Base-by-base conservation (phyloP, 2,113 vertebrate species). In the Callipepla squamata region DNA sequence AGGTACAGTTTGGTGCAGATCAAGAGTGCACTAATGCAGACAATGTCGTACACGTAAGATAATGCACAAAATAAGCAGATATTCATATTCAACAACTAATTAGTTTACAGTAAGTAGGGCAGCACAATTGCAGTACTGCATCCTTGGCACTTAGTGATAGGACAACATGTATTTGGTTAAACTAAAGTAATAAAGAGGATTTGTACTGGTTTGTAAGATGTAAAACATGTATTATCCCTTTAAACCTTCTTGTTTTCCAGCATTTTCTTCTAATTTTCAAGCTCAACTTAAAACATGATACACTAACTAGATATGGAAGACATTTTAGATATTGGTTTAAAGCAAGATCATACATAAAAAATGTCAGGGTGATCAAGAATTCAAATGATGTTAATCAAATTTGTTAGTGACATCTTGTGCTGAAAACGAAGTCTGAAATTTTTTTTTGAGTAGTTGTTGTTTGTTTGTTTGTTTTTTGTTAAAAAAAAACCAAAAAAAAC, bases 81-180 rank as follows among this genome's bases (percentile, higher is more conserved):
- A 96, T 92, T 89, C 83, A 79, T 67, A 81, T 85, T 85, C 81
- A 93, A 91, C 95, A 93, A 95, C 87, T 62, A 76, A 91, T 66
- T 83, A 94, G 79, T 80, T 96, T 94, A 95, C 89, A 92, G 47
- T 84, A 95, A 26, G 34, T 45, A 94, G 21, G 89, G 89, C 87
- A 93, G 86, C 87, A 95, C 89, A 69, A 26, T 25, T 72, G 40
- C 15, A 50, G 92, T 55, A 66, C 94, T 96, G 95, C 88, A 95
- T 70, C 84, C 89, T 96, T 97, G 97, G 97, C 96, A 98, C 94
- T 98, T 97, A 91, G 95, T 97, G 97, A 97, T 94, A 94, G 95
- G 92, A 97, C 95, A 97, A 96, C 57, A 69, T 38, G 26, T 95
- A 96, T 97, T 98, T 97, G 96, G 94, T 96, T 96, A 97, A 96